Evolutionary conservation across 2,113 vertebrate species (phyloP).

Genomic region (Eleginops maclovinus): DNA sequence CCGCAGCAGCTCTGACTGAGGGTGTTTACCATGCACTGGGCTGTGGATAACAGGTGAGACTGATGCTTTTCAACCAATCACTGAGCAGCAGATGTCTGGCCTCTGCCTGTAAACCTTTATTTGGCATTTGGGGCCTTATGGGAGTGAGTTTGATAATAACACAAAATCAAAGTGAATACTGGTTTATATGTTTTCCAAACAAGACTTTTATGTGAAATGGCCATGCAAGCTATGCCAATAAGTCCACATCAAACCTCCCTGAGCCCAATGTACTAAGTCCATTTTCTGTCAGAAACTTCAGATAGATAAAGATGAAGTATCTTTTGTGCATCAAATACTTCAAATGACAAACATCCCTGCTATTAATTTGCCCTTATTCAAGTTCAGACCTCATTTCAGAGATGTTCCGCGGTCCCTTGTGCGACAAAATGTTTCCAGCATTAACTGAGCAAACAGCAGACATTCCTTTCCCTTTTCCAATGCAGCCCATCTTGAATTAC

Average conservation of each 20-base stretch:
- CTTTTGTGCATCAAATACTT: conserved; percentile 5
- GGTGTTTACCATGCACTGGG: conserved; percentile 84
- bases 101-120: conserved; percentile 84
- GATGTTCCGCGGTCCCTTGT: conserved; percentile 31
- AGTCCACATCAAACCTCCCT: conserved; percentile 2
- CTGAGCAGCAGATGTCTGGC: conserved; percentile 73
- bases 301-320: conserved; percentile 22
- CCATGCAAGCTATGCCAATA: conserved; percentile 12
- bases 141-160: conserved; percentile 68
- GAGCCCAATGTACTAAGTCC: not conserved
- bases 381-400: conserved; percentile 50
- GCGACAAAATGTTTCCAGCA: conserved; percentile 78
- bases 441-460: conserved; percentile 69
- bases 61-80: conserved; percentile 73
- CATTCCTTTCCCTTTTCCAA: conserved; percentile 76
- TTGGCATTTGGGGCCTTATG: conserved; percentile 75
- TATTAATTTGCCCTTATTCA: conserved; percentile 43
- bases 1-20: conserved; percentile 79
- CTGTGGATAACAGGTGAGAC: conserved; percentile 85
- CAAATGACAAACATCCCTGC: conserved; percentile 23
- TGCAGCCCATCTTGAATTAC: conserved; percentile 71
- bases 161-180: conserved; percentile 67
- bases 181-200: conserved; percentile 43
- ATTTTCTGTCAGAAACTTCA: conserved; percentile 9
- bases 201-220: conserved; percentile 42